Evolutionary conservation across 1,140 invertebrate species (phyloP).

Genomic region (Heliconius congener): DNA sequence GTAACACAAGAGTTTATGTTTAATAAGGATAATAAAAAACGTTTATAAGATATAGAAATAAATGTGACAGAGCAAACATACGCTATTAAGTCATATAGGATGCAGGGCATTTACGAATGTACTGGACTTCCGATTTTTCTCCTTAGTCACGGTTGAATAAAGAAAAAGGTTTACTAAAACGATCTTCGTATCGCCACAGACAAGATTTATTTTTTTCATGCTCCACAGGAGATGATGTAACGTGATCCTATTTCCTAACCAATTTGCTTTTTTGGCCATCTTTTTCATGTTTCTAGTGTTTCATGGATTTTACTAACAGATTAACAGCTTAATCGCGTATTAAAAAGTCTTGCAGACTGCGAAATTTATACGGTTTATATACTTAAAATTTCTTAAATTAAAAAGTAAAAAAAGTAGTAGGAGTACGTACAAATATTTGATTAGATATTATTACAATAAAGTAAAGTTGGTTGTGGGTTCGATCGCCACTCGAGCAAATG

Average conservation of each 20-base stretch:
- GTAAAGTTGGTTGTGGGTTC: too few relatives aligned
- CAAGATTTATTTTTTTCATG: conserved; percentile 39
- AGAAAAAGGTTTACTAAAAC: conserved; percentile 44
- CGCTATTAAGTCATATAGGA: conserved; percentile 43
- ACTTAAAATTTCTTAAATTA: too few relatives aligned
- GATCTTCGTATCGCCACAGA: conserved; percentile 35
- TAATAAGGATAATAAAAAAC: too few relatives aligned
- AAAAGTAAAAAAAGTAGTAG: too few relatives aligned
- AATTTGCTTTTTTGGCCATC: conserved; percentile 39
- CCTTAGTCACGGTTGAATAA: conserved; percentile 52
- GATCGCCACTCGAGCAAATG: too few relatives aligned
- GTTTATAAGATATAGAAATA: conserved; percentile 6
- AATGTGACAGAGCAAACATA: conserved; percentile 34
- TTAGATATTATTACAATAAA: background rate
- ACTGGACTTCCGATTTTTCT: conserved; percentile 49
- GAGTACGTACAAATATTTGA: background rate
- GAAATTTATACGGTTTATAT: too few relatives aligned
- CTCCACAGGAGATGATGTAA: conserved; percentile 40
- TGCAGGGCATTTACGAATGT: conserved; percentile 39
- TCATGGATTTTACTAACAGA: too few relatives aligned
- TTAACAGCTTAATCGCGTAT: too few relatives aligned
- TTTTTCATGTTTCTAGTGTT: background rate
- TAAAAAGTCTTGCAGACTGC: too few relatives aligned
- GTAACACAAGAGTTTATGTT: too few relatives aligned
- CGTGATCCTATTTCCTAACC: conserved; percentile 43